Evolutionary conservation across 2,888 invertebrate genomes (phyloP).

Genomic region (Ligdia adustata): DNA sequence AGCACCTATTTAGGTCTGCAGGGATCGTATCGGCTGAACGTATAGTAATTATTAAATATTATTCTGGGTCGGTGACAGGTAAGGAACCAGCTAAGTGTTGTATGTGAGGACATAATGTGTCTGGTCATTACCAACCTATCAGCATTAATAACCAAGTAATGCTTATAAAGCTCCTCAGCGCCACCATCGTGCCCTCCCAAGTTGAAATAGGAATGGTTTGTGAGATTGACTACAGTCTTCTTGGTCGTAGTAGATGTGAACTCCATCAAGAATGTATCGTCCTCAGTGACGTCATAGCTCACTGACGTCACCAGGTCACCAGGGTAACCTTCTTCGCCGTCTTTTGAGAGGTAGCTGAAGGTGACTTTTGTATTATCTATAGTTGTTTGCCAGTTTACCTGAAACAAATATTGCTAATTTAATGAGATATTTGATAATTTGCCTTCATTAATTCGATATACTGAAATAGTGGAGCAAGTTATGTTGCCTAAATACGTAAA

Average conservation of each 20-base stretch:
- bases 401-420: too few species aligned
- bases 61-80: too few species aligned
- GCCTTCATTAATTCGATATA: too few species aligned
- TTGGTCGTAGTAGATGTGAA: constrained; percentile 89
- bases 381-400: constrained; percentile 87
- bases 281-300: constrained; percentile 87
- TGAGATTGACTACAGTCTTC: constrained; percentile 93
- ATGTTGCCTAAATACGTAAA: too few species aligned
- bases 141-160: constrained; percentile 88
- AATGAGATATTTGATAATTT: too few species aligned
- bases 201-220: constrained; percentile 97
- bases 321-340: constrained; percentile 95
- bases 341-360: constrained; percentile 89
- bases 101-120: too few species aligned
- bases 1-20: too few species aligned
- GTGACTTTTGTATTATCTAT: constrained; percentile 85
- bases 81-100: too few species aligned
- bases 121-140: constrained; percentile 86
- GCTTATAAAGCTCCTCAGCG: constrained; percentile 86
- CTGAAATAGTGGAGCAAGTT: too few species aligned
- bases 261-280: constrained; percentile 87
- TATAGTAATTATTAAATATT: too few species aligned
- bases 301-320: constrained; percentile 90
- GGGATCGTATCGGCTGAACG: too few species aligned
- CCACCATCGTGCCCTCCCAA: constrained; percentile 92